Evolutionary conservation across 2,888 invertebrate species (phyloP).

Genomic region (Agrochola litura): DNA sequence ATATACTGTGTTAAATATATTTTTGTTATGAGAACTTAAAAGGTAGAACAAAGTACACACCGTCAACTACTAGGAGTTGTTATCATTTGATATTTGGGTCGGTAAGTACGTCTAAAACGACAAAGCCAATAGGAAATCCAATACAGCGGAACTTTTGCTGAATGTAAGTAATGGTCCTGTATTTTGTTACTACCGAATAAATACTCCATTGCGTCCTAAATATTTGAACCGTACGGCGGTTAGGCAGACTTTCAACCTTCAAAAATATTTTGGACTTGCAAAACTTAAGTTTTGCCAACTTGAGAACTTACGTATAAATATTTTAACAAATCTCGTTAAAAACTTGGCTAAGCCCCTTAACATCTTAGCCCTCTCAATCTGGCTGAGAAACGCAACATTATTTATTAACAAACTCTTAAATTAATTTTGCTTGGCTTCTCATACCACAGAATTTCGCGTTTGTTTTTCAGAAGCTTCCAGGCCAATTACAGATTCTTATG

Average conservation of each 20-base stretch:
- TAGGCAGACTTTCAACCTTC: background rate
- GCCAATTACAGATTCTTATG: background rate
- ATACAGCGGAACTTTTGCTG: slow-evolving; percentile 38
- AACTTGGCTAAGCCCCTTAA: slow-evolving; percentile 36
- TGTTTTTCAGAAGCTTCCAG: slow-evolving; percentile 3
- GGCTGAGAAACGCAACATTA: background rate
- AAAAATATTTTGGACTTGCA: slow-evolving; percentile 1
- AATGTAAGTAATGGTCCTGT: slow-evolving; percentile 12
- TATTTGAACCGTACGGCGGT: background rate
- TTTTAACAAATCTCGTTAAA: slow-evolving; percentile 48
- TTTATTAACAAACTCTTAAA: slow-evolving; percentile 16
- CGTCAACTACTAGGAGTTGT: background rate
- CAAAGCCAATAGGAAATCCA: slow-evolving; percentile 43
- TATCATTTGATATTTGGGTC: slow-evolving; percentile 27
- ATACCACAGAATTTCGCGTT: slow-evolving; percentile 16
- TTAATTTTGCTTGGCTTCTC: slow-evolving; percentile 1
- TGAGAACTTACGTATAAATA: slow-evolving; percentile 33
- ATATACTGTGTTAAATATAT: background rate
- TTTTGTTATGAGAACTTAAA: background rate
- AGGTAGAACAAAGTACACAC: background rate
- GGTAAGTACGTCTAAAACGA: slow-evolving; percentile 18
- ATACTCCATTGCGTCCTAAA: slow-evolving; percentile 8
- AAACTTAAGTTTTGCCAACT: slow-evolving; percentile 18
- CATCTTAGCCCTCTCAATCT: slow-evolving; percentile 17
- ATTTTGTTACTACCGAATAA: slow-evolving; percentile 45